Base-by-base conservation (phyloP, 2,797 vertebrate species). In the Brachyrhaphis roseni region DNA sequence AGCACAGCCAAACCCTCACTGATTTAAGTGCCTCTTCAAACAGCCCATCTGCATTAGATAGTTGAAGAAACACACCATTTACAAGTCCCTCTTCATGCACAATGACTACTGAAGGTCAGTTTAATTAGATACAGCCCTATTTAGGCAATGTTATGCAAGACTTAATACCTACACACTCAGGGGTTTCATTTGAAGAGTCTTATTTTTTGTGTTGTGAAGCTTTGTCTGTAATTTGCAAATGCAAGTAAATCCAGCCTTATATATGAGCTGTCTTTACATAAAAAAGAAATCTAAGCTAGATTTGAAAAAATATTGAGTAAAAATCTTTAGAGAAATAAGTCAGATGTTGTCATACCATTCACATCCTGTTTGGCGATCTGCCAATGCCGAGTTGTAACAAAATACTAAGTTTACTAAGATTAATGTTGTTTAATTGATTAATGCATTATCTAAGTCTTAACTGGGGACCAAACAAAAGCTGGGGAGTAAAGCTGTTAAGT, bases 41-140 rank as follows among this genome's bases (percentile, higher is more conserved):
- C 75, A 76, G 72, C 79, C 82, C 59, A 23, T 81, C 84, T 43
- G 76, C 64, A 75, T 75, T 62, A 72, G 59, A 43, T 0, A 8
- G 51, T 53, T 83, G 23, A 73, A 62, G 76, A 82, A 78, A 84
- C 75, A 77, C 20, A 45, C n/a, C 10, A 41, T 77, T 66, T 45
- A 43, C 66, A 20, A 3, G 12, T 41, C 77, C n/a, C 72, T 83
- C 66, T 36, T 79, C 57, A n/a, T 34, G 78, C 8, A 0, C 34
- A 8, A 36, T 41, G 71, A 74, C n/a, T 16, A 20, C 59, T 47
- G 28, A 79, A 78, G 71, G 72, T 76, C 10, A 62, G 4, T 83
- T 87, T 80, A 26, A 87, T 82, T 82, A 31, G 4, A 78, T 81
- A 55, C 80, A 18, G 68, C 59, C 72, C 51, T 76, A 0, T 89